phyloP scores from a whole-genome alignment of 2,113 vertebrate genomes.

The Epinephelus cyanopodus region DNA sequence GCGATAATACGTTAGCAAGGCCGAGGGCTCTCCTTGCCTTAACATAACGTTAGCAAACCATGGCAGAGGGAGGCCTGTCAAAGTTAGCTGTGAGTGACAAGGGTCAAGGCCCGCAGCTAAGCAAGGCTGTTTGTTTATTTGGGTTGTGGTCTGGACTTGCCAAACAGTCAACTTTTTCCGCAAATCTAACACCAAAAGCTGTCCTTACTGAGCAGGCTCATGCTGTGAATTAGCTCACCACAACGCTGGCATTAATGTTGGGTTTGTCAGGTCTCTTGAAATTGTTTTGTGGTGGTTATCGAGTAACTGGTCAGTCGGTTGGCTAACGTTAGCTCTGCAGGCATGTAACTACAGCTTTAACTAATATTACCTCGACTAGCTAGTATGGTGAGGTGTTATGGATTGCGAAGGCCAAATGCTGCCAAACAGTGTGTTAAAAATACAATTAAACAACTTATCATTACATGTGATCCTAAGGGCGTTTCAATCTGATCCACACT shows the following conservation, averaged over 20 bases:
- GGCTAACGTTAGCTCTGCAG: slow-evolving; percentile 39
- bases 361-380: background rate
- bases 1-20: slow-evolving; percentile 60
- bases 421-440: background rate
- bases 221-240: background rate
- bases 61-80: slow-evolving; percentile 66
- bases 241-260: background rate
- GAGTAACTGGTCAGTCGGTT: slow-evolving; percentile 37
- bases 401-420: slow-evolving; percentile 48
- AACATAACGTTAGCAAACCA: slow-evolving; percentile 44
- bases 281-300: slow-evolving; percentile 26
- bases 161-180: background rate
- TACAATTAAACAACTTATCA: background rate
- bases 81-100: slow-evolving; percentile 74
- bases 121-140: slow-evolving; percentile 71
- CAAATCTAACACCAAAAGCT: background rate
- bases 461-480: slow-evolving; percentile 18
- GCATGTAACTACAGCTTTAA: slow-evolving; percentile 37
- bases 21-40: slow-evolving; percentile 62
- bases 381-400: slow-evolving; percentile 14
- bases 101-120: slow-evolving; percentile 73
- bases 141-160: slow-evolving; percentile 10
- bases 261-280: background rate
- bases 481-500: slow-evolving; percentile 55
- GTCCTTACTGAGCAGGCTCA: background rate